phyloP scores from a whole-genome alignment of 2,797 vertebrate species.

The Pseudomugil tenellus region DNA sequence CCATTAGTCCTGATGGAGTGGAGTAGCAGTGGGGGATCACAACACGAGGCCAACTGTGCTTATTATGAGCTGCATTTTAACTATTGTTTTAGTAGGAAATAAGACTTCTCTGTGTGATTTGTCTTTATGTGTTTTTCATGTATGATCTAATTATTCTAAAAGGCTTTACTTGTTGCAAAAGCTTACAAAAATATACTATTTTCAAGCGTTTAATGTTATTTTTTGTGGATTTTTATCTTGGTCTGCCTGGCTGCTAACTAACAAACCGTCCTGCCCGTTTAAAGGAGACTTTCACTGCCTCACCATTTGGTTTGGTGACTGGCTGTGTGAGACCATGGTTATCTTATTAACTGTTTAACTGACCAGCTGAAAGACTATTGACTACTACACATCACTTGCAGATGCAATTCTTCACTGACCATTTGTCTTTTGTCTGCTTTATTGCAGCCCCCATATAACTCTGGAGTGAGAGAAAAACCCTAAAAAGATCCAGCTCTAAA shows the following conservation, averaged over 20 bases:
- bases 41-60: slow-evolving; percentile 38
- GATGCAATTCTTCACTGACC: slow-evolving; percentile 60
- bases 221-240: neutral
- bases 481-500: slow-evolving; percentile 64
- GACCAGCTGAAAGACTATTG: slow-evolving; percentile 59
- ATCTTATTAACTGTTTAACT: slow-evolving; percentile 50
- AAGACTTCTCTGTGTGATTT: neutral
- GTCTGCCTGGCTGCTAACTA: neutral
- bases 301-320: slow-evolving; percentile 25
- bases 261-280: neutral
- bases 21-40: slow-evolving; percentile 45
- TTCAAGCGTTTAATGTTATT: too few relatives aligned
- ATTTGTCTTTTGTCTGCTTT: slow-evolving; percentile 76
- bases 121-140: slow-evolving; percentile 2
- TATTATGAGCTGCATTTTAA: slow-evolving; percentile 34
- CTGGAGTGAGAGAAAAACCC: slow-evolving; percentile 48
- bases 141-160: neutral
- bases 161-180: neutral
- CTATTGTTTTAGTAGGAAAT: slow-evolving; percentile 30
- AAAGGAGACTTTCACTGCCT: neutral
- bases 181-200: neutral
- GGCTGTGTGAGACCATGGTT: slow-evolving; percentile 23
- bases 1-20: slow-evolving; percentile 66
- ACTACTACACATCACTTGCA: slow-evolving; percentile 48
- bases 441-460: slow-evolving; percentile 64